These are phyloP conservation scores for Aurelia coerulea DNA, from an alignment of 30 jellyfish, hydroid and myxozoan species.

Conservation along the genomic window DNA sequence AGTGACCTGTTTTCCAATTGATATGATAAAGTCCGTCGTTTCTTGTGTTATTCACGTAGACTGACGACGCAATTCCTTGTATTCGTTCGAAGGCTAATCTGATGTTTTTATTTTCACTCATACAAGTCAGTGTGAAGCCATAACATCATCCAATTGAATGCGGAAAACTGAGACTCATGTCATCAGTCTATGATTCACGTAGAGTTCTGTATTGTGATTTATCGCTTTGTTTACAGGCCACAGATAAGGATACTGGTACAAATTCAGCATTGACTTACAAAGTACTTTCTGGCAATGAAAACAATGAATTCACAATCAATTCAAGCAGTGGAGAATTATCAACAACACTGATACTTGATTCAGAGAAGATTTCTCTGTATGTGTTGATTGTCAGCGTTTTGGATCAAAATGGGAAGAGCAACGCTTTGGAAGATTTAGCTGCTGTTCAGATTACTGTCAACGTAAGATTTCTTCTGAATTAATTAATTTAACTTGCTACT, in stretches of 20 bases:
- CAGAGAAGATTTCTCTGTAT: slow-evolving; percentile 22
- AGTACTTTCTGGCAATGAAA: slow-evolving; percentile 53
- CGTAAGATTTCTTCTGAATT: not conserved
- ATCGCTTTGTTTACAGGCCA: slow-evolving; percentile 27
- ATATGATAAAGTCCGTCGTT: too few species aligned
- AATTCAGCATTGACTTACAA: slow-evolving; percentile 70
- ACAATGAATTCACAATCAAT: slow-evolving; percentile 34
- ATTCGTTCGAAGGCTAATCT: too few species aligned
- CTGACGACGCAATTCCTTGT: too few species aligned
- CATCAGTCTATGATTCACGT: too few species aligned
- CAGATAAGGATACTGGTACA: slow-evolving; percentile 84
- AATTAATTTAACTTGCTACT: too few species aligned
- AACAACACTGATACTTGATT: slow-evolving; percentile 26
- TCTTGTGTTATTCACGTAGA: too few species aligned
- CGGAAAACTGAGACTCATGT: too few species aligned
- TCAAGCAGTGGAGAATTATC: slow-evolving; percentile 45
- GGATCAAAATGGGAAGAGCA: slow-evolving; percentile 22
- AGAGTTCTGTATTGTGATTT: not conserved
- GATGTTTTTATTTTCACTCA: too few species aligned
- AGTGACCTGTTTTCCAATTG: too few species aligned
- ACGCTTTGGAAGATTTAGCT: slow-evolving; percentile 55
- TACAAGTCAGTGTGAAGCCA: too few species aligned
- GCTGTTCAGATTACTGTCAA: slow-evolving; percentile 45
- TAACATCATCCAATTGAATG: too few species aligned
- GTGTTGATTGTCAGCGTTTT: slow-evolving; percentile 48